A percentile compares a stretch with the other conserved stretches of the same genome.
Conservation (phyloP, 2,113 vertebrate species). For the Cavia aperea region DNA sequence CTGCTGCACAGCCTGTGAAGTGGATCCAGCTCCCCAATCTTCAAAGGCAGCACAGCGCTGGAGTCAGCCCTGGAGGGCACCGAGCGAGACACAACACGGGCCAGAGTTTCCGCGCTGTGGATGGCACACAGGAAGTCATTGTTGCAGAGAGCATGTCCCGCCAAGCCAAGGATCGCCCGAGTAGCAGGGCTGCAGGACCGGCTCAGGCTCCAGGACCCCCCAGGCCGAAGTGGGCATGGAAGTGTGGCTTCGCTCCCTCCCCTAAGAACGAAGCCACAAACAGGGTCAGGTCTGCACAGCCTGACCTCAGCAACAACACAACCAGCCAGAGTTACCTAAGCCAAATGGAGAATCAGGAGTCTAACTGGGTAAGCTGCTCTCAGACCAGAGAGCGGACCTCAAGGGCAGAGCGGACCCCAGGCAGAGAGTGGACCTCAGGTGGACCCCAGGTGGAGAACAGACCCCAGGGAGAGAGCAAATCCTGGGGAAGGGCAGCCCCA, state of each 20-base stretch:
- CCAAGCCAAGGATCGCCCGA: conserved; percentile 47
- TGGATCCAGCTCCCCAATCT: conserved; percentile 61
- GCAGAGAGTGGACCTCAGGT: too few species aligned
- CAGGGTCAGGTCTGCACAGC: not conserved
- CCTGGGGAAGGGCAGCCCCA: too few species aligned
- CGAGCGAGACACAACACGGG: conserved; percentile 69
- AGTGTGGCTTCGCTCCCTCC: not conserved
- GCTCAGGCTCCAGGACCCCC: not conserved
- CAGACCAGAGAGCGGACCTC: not conserved
- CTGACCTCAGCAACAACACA: not conserved
- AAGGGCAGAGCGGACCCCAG: too few species aligned
- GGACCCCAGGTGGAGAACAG: too few species aligned
- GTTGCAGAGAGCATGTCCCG: conserved; percentile 44
- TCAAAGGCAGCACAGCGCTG: conserved; percentile 63
- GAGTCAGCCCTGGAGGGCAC: conserved; percentile 68
- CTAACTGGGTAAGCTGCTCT: not conserved
- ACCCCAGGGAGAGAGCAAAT: too few species aligned
- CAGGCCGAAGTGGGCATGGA: conserved; percentile 23
- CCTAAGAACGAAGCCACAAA: not conserved
- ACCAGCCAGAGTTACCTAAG: not conserved
- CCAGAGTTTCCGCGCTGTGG: conserved; percentile 60
- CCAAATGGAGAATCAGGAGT: not conserved
- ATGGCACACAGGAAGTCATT: conserved; percentile 66
- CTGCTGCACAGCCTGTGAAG: conserved; percentile 64
- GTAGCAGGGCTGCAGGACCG: not conserved